A percentile compares a stretch with the other conserved stretches of the same genome.
Conservation (phyloP, 2,113 vertebrate genomes). For the Eublepharis macularius region DNA sequence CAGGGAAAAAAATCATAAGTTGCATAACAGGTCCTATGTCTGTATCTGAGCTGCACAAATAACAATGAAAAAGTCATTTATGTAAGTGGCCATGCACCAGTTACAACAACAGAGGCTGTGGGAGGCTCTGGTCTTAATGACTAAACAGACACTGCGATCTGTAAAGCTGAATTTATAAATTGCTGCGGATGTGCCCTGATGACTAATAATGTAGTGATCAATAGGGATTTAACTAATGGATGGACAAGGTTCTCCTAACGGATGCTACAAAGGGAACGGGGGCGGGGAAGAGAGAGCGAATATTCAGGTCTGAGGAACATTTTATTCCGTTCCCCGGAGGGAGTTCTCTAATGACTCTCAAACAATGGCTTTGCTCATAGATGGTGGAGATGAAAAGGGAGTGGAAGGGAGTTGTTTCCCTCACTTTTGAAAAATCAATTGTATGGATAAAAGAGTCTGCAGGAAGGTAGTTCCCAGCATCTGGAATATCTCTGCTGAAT, state of each 20-base stretch:
- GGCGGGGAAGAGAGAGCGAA: neutral
- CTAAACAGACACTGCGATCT: conserved; percentile 12
- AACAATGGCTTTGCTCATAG: neutral
- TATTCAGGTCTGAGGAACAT: neutral
- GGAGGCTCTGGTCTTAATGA: conserved; percentile 21
- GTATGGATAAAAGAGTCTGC: neutral
- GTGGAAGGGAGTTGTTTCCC: neutral
- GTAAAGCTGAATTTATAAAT: conserved; percentile 16
- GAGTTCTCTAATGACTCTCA: neutral
- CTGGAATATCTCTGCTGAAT: neutral
- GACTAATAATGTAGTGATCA: conserved; percentile 16
- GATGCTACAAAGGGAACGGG: neutral
- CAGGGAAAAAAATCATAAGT: neutral
- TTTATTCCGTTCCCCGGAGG: neutral
- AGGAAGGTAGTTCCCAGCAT: neutral
- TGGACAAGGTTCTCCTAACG: conserved; percentile 9
- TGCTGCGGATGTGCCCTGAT: neutral
- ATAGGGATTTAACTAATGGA: conserved; percentile 10
- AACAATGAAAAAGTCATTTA: conserved; percentile 13
- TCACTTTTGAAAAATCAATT: neutral
- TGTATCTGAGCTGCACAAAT: neutral
- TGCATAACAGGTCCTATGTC: neutral
- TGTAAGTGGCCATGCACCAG: conserved; percentile 9
- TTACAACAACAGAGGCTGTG: neutral
- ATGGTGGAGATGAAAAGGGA: neutral